Percentiles rank a stretch among this genome's conserved stretches.
phyloP scores from a whole-genome alignment of 1,140 invertebrate genomes.

The Elymnias hypermnestra region DNA sequence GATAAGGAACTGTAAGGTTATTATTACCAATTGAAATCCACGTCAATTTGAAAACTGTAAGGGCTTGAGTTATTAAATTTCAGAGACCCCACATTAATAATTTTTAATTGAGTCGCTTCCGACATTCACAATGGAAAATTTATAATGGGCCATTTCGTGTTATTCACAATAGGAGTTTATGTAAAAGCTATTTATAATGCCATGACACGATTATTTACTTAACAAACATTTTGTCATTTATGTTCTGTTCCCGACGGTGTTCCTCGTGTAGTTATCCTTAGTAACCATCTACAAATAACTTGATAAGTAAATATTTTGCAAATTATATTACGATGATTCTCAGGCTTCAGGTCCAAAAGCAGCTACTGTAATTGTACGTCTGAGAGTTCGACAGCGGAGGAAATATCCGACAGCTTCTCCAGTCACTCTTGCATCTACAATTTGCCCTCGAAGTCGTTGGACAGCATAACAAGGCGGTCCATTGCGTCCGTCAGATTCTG shows the following conservation, averaged over 20 bases:
- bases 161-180: no score
- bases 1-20: slow-evolving; percentile 24
- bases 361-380: slow-evolving; percentile 95
- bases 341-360: slow-evolving; percentile 97
- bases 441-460: slow-evolving; percentile 95
- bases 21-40: slow-evolving; percentile 25
- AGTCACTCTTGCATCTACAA: slow-evolving; percentile 85
- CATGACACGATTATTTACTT: no score
- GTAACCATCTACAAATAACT: no score
- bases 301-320: no score
- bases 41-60: slow-evolving; percentile 19
- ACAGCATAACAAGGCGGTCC: slow-evolving; percentile 89
- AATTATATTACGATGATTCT: no score
- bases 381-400: slow-evolving; percentile 95
- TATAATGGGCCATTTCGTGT: no score
- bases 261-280: no score
- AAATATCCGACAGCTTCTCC: slow-evolving; percentile 92
- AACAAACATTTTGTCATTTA: no score
- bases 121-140: no score
- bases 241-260: no score
- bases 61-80: slow-evolving; percentile 15
- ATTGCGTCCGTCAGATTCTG: slow-evolving; percentile 96
- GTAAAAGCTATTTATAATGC: no score
- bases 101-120: slow-evolving; percentile 9
- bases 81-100: not conserved